Conservation (phyloP, 2,888 invertebrate genomes). For the Perithous albicinctus region DNA sequence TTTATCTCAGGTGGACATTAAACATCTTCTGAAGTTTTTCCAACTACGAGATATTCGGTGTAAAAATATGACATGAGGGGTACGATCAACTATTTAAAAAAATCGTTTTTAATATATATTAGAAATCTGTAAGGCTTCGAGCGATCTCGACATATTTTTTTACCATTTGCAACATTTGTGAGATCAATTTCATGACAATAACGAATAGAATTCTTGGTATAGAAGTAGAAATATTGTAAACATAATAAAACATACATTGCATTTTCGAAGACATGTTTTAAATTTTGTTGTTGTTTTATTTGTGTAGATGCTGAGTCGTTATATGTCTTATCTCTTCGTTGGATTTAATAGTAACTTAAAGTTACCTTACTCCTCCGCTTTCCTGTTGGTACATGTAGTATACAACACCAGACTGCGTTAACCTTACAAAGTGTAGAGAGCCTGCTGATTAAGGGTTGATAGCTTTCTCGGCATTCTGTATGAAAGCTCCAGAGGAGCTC, state of each 20-base stretch:
- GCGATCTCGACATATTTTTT: too few species aligned
- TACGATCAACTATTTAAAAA: too few species aligned
- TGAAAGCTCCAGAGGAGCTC: conserved; percentile 2
- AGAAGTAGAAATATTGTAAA: background rate
- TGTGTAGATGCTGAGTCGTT: background rate
- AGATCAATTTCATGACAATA: too few species aligned
- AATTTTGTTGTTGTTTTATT: background rate
- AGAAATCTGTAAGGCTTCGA: too few species aligned
- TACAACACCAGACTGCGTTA: conserved; percentile 2
- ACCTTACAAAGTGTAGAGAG: conserved; percentile 12
- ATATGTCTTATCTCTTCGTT: background rate
- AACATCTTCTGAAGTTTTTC: too few species aligned
- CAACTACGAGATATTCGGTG: too few species aligned
- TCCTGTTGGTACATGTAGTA: background rate
- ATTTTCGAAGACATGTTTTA: background rate
- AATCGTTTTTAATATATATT: too few species aligned
- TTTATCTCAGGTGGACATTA: too few species aligned
- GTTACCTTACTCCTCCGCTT: background rate
- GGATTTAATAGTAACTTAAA: conserved; percentile 11
- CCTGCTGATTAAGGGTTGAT: conserved; percentile 47
- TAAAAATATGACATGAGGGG: too few species aligned
- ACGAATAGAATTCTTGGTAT: too few species aligned
- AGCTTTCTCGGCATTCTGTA: conserved; percentile 37
- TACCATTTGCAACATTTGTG: too few species aligned
- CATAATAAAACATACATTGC: background rate